phyloP scores from a whole-genome alignment of 2,113 vertebrate genomes.

The Myodes glareolus region DNA sequence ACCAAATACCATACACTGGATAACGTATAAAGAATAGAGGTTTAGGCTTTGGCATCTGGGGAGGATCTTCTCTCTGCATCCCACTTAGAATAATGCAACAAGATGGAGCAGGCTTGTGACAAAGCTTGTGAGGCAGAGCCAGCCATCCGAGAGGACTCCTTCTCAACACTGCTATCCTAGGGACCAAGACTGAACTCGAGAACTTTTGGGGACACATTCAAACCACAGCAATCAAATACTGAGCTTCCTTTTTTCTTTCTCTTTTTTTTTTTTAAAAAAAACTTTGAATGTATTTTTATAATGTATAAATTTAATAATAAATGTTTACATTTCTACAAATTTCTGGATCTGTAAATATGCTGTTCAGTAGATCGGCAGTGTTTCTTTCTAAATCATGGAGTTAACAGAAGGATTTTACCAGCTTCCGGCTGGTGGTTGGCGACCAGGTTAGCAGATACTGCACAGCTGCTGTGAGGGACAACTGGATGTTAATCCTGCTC shows the following conservation, averaged over 20 bases:
- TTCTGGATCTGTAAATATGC: conserved; percentile 33
- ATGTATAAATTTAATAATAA: conserved; percentile 70
- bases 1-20: neutral
- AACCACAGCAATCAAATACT: neutral
- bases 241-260: neutral
- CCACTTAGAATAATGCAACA: neutral
- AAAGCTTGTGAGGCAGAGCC: neutral
- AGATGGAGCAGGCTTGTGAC: neutral
- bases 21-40: neutral
- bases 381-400: conserved; percentile 22
- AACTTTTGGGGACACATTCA: neutral
- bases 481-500: neutral
- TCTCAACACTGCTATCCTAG: neutral
- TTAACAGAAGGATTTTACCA: conserved; percentile 40
- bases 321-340: conserved; percentile 69
- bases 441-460: neutral
- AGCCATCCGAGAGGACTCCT: neutral
- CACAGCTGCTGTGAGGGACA: neutral
- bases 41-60: neutral
- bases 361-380: neutral
- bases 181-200: neutral
- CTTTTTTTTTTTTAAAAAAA: neutral
- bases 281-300: conserved; percentile 58
- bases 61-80: neutral
- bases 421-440: neutral